Evolutionary conservation across 2,797 vertebrate genomes (phyloP).

Genomic region (Poeciliopsis infans): DNA sequence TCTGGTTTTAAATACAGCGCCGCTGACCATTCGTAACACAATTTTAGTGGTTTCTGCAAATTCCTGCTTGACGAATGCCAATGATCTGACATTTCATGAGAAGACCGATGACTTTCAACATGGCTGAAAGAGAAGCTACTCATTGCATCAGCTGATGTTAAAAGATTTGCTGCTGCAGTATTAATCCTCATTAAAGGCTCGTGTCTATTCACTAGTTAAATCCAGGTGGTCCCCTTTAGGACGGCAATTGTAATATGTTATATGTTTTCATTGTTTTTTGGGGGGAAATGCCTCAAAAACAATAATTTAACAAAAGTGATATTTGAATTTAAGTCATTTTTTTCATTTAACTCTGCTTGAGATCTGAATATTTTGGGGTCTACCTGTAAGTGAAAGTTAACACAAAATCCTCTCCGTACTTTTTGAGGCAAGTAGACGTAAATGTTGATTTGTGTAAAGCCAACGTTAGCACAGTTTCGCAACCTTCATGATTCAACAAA

Average conservation of each 20-base stretch:
- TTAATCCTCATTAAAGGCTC: neutral
- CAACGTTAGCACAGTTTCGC: neutral
- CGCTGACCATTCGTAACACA: neutral
- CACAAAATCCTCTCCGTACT: neutral
- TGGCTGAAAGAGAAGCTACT: no score
- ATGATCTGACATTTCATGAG: neutral
- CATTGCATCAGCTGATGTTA: no score
- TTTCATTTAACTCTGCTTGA: neutral
- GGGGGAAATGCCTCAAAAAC: neutral
- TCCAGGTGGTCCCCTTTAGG: neutral
- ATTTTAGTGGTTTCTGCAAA: neutral
- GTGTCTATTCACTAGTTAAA: neutral
- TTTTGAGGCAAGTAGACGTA: neutral
- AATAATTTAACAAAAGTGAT: no score
- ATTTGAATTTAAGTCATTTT: neutral
- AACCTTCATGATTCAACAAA: neutral
- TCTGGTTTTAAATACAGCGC: neutral
- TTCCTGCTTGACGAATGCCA: neutral
- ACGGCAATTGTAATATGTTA: neutral
- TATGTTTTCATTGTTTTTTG: neutral
- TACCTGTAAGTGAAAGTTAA: neutral
- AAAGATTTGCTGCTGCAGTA: neutral
- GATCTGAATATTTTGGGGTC: neutral
- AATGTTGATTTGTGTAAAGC: neutral
- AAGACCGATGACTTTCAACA: neutral